phyloP scores from a whole-genome alignment of 2,113 vertebrate genomes.

The Daphoenositta chrysoptera region DNA sequence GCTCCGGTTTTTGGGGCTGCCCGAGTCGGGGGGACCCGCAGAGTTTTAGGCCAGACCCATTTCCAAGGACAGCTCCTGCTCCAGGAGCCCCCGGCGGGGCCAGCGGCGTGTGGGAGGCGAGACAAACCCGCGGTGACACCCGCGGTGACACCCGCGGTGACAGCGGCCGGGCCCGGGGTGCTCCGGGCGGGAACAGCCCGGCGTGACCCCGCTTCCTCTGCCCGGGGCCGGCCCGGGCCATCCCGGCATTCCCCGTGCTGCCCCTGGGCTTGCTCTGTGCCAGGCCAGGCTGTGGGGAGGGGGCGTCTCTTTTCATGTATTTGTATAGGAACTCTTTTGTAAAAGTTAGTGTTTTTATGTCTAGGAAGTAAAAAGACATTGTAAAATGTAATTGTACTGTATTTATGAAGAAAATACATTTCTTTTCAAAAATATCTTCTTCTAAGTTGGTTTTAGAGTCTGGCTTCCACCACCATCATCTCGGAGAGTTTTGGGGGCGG shows the following conservation, averaged over 20 bases:
- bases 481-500: background rate
- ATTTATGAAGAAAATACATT: constrained; percentile 72
- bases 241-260: background rate
- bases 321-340: constrained; percentile 61
- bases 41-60: background rate
- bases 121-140: accelerated
- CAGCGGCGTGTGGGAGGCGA: accelerated
- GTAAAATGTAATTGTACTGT: constrained; percentile 68
- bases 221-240: background rate
- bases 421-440: constrained; percentile 47
- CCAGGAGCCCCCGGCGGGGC: background rate
- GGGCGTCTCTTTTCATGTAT: constrained; percentile 24
- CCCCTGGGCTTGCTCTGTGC: background rate
- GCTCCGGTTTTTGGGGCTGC: background rate
- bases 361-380: constrained; percentile 59
- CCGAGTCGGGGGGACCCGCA: accelerated
- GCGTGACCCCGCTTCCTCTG: background rate
- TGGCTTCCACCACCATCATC: background rate
- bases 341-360: constrained; percentile 58
- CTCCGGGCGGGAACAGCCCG: background rate
- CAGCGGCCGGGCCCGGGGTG: accelerated
- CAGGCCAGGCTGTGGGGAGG: background rate
- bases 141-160: accelerated
- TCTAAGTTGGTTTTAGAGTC: background rate
- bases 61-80: background rate